phyloP scores from a whole-genome alignment of 2,888 invertebrate genomes.

The Cecidostiba fungosa region DNA sequence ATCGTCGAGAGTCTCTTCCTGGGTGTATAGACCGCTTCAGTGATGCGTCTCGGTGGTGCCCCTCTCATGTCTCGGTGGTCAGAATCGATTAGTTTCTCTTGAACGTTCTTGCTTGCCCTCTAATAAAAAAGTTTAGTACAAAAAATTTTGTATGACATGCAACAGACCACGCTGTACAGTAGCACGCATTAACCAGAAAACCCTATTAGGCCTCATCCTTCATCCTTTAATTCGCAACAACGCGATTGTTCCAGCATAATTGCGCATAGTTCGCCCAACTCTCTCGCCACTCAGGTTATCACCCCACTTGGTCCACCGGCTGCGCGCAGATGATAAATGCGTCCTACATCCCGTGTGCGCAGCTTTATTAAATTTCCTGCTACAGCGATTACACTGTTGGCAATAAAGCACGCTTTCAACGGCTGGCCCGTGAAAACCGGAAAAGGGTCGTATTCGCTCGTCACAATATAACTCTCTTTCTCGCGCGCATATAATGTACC shows the following conservation, averaged over 20 bases:
- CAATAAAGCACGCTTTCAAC: slow-evolving; percentile 22
- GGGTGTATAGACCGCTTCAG: not conserved
- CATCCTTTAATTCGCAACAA: slow-evolving; percentile 20
- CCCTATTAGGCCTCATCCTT: not conserved
- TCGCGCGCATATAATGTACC: not conserved
- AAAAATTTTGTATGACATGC: too few relatives aligned
- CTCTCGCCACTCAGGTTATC: slow-evolving; percentile 40
- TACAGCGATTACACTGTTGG: slow-evolving; percentile 30
- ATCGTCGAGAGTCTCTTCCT: slow-evolving; percentile 16
- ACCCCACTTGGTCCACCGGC: slow-evolving; percentile 39
- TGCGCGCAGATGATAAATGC: slow-evolving; percentile 54
- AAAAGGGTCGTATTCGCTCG: slow-evolving; percentile 19
- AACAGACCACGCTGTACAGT: too few relatives aligned
- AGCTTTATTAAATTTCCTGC: slow-evolving; percentile 42
- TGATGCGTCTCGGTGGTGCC: not conserved
- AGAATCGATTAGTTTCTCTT: too few relatives aligned
- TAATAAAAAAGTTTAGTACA: too few relatives aligned
- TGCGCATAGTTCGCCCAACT: slow-evolving; percentile 42
- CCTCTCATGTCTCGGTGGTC: too few relatives aligned
- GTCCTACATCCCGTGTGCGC: slow-evolving; percentile 42
- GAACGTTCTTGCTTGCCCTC: too few relatives aligned
- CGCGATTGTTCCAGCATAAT: slow-evolving; percentile 46
- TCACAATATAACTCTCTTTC: not conserved
- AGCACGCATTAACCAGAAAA: not conserved
- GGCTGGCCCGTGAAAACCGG: not conserved